These are phyloP conservation scores for Melanerpes formicivorus DNA, from an alignment of 2,113 vertebrate genomes.

Conservation along the genomic window DNA sequence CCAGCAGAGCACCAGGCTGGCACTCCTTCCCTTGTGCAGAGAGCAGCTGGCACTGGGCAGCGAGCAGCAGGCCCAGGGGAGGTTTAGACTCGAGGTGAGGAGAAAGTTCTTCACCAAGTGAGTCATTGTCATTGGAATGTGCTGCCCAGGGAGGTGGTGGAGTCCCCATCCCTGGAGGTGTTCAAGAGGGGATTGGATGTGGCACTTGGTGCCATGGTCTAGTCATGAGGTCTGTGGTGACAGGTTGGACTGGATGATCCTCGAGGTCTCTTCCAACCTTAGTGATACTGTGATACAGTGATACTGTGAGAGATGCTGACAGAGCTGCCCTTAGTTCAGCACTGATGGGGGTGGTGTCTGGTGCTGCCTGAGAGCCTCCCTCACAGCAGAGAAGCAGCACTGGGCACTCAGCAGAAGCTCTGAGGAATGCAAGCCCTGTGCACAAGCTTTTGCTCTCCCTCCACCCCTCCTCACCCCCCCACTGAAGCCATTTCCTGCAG, in stretches of 20 bases:
- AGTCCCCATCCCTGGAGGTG: too few relatives aligned
- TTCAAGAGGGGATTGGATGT: too few relatives aligned
- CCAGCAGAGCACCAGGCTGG: neutral
- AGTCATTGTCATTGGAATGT: too few relatives aligned
- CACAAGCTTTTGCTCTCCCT: neutral
- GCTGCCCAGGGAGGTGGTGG: too few relatives aligned
- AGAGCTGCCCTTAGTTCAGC: neutral
- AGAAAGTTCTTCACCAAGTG: too few relatives aligned
- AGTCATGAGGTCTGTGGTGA: too few relatives aligned
- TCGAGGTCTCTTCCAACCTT: too few relatives aligned
- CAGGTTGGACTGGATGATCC: too few relatives aligned
- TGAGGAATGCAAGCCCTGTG: neutral
- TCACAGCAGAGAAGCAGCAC: neutral
- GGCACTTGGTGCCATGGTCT: too few relatives aligned
- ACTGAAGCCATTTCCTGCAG: neutral
- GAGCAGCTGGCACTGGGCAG: rapidly evolving
- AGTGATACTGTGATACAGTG: too few relatives aligned
- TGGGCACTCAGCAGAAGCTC: neutral
- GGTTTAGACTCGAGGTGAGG: too few relatives aligned
- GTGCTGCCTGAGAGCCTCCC: neutral
- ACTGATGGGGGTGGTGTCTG: neutral
- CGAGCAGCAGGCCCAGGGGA: neutral
- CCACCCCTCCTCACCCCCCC: neutral
- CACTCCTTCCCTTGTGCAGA: neutral
- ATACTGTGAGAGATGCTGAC: neutral